Evolutionary conservation across 2,797 vertebrate species (phyloP).

Genomic region (Apogon hyalosoma): DNA sequence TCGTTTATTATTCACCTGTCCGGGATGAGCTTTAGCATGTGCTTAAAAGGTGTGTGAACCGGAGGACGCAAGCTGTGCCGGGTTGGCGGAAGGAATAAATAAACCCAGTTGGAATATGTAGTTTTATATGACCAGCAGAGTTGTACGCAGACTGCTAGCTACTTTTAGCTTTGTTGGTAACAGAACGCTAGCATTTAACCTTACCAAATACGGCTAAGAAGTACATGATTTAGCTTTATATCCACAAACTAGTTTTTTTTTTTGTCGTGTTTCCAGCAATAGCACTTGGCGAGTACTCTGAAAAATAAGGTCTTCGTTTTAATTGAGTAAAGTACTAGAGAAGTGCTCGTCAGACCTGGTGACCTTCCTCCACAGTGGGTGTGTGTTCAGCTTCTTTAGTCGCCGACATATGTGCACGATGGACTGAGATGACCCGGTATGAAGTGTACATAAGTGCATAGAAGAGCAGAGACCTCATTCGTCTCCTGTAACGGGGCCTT

Average conservation of each 20-base stretch:
- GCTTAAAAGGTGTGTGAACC: neutral
- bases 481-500: neutral
- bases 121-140: neutral
- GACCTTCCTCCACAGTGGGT: constrained; percentile 51
- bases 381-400: constrained; percentile 3
- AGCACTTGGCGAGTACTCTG: neutral
- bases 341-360: constrained; percentile 6
- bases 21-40: neutral
- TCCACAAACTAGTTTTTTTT: no score
- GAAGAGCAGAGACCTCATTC: neutral
- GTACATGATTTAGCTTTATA: neutral
- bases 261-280: neutral
- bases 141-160: constrained; percentile 41
- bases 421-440: constrained; percentile 5
- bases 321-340: neutral
- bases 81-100: neutral
- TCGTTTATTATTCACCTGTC: constrained; percentile 10
- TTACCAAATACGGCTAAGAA: constrained; percentile 3
- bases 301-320: no score
- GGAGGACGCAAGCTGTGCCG: neutral
- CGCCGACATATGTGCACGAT: constrained; percentile 14
- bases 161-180: constrained; percentile 46
- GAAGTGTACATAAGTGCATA: neutral
- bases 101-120: neutral
- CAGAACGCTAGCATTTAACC: neutral